Evolutionary conservation across 2,113 vertebrate species (phyloP).

Genomic region (Arizona elegans): DNA sequence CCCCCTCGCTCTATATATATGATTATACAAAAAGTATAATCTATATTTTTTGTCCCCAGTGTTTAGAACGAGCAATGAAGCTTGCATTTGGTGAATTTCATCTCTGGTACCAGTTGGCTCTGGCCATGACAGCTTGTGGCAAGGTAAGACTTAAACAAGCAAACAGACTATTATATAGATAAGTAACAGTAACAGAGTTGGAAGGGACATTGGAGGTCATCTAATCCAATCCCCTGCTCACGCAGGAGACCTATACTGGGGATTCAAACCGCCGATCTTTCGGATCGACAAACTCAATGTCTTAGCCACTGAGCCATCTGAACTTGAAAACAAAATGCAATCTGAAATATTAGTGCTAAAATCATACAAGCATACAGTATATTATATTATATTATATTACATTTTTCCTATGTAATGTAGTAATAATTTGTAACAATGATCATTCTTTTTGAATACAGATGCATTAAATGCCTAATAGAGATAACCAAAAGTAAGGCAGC

Average conservation of each 20-base stretch:
- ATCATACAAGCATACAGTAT: not conserved
- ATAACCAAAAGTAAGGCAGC: not conserved
- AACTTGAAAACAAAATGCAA: not conserved
- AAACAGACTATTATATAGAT: not conserved
- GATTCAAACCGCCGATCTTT: too few species aligned
- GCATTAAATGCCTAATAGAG: not conserved
- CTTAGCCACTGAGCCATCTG: too few species aligned
- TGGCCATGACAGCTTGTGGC: slow-evolving; percentile 93
- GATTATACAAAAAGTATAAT: not conserved
- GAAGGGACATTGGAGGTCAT: too few species aligned
- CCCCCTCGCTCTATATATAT: too few species aligned
- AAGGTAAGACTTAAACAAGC: slow-evolving; percentile 81
- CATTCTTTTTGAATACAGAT: not conserved
- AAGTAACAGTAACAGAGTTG: too few species aligned
- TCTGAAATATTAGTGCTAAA: not conserved
- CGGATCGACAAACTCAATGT: too few species aligned
- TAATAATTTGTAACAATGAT: not conserved
- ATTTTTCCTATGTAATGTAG: not conserved
- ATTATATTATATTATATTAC: too few species aligned
- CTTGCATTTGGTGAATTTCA: slow-evolving; percentile 96
- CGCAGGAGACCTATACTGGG: too few species aligned
- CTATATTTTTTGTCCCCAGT: slow-evolving; percentile 66
- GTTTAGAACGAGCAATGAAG: slow-evolving; percentile 96
- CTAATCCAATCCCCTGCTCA: too few species aligned
- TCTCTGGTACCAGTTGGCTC: slow-evolving; percentile 94